These are phyloP conservation scores for Leptinotarsa lineolata DNA, from an alignment of 1,140 invertebrate species.

Conservation along the genomic window DNA sequence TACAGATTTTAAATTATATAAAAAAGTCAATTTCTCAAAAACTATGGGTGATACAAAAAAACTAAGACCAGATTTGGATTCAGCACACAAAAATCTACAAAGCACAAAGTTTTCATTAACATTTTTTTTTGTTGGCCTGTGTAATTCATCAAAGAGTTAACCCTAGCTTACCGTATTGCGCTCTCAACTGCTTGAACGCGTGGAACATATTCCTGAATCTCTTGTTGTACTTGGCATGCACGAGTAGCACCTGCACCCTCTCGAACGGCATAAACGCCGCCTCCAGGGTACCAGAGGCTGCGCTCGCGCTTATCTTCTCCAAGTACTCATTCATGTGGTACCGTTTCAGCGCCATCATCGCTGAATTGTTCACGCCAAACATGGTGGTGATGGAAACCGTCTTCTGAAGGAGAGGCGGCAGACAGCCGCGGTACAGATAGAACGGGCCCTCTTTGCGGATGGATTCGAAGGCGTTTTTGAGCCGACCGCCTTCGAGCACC, in stretches of 20 bases:
- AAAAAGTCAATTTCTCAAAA: no score
- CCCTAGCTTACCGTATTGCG: constrained; percentile 22
- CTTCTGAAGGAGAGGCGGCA: constrained; percentile 34
- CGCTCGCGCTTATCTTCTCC: constrained; percentile 30
- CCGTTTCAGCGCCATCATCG: constrained; percentile 23
- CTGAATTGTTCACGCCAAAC: constrained; percentile 31
- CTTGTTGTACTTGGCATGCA: constrained; percentile 25
- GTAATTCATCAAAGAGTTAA: constrained; percentile 1
- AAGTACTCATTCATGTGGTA: constrained; percentile 34
- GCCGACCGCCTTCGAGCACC: constrained; percentile 27
- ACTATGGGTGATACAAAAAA: no score
- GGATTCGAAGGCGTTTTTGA: constrained; percentile 10
- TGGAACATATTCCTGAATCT: constrained; percentile 27
- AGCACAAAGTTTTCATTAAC: no score
- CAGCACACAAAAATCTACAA: no score
- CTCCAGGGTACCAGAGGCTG: constrained; percentile 29
- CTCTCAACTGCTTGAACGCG: background rate
- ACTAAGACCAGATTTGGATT: no score
- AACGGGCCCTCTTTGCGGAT: constrained; percentile 27
- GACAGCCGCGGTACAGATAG: constrained; percentile 28
- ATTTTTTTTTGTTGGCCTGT: no score
- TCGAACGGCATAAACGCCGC: constrained; percentile 35
- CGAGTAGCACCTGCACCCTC: constrained; percentile 31
- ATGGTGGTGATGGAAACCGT: constrained; percentile 28
- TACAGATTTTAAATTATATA: no score